phyloP scores from a whole-genome alignment of 2,113 vertebrate genomes.

The Dipodomys stephensi region DNA sequence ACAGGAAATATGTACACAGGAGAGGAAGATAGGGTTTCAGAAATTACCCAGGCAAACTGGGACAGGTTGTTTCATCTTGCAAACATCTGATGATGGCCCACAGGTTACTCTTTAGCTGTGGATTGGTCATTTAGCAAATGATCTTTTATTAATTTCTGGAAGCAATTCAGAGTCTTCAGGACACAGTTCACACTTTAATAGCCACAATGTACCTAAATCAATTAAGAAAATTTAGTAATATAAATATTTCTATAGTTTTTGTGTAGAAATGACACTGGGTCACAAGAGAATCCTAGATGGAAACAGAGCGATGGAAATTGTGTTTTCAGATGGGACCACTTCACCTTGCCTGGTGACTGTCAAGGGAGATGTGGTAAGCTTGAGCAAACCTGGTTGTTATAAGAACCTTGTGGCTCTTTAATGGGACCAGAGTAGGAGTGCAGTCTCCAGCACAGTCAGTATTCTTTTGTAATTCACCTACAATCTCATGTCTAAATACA shows the following conservation, averaged over 20 bases:
- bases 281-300: background rate
- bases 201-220: background rate
- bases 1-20: slow-evolving; percentile 38
- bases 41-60: background rate
- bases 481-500: background rate
- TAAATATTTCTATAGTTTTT: background rate
- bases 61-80: background rate
- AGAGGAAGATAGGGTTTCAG: background rate
- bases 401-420: background rate
- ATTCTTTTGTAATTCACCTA: background rate
- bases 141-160: background rate
- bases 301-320: background rate
- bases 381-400: background rate
- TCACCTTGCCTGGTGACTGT: background rate
- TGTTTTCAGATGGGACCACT: background rate
- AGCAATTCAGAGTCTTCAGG: background rate
- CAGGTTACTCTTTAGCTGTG: background rate
- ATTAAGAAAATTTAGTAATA: slow-evolving; percentile 24
- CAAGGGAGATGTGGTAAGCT: background rate
- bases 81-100: background rate
- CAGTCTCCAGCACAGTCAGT: background rate
- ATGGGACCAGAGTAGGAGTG: background rate
- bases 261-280: background rate
- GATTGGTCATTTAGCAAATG: background rate
- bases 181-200: background rate